Base-by-base conservation (phyloP, 1,140 invertebrate species). In the Luehdorfia chinensis region DNA sequence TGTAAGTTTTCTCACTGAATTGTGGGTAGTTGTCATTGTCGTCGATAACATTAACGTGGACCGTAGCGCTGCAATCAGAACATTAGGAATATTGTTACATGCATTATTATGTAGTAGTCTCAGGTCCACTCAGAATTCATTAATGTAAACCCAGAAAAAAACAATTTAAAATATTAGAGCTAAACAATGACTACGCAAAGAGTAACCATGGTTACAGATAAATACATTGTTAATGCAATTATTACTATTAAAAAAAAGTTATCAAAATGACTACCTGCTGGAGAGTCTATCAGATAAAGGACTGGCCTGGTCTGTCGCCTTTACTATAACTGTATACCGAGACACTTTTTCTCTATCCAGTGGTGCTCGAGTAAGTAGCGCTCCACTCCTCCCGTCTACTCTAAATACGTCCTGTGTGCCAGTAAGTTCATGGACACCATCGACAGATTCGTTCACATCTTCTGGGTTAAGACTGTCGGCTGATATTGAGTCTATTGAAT, bases 21-120 rank as follows among this genome's bases (percentile, higher is more conserved):
- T 98, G 96, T 0, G 97, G 98, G 70, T 96, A 96, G 77, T 99
- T 98, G 87, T 99, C 98, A 78, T 99, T 99, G 65, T 97, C 96
- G 71, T 99, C 97, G 2, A 94, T 71, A 0, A 99, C 90, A 30
- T 91, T 92, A 0, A 99, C 92, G 33, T 95, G 89, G 2, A 98
- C 89, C 30, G 93, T 95, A 0, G 96, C 93, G 43, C 92, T 93
- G 27, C 87, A 72, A 72, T 32, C 18, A 11, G 37, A 46, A 6
- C 18, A 12, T 37, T 15, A 16, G 23, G n/a, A n/a, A n/a, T n/a
- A n/a, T n/a, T n/a, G n/a, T n/a, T n/a, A n/a, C 9, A 15, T 1
- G 18, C 12, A 46, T 41, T 18, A 30, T 9, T 46, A 46, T n/a
- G n/a, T n/a, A n/a, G n/a, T n/a, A n/a, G n/a, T n/a, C n/a, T n/a